Conservation (phyloP, 2,888 invertebrate species). For the Acholoe squamosa region DNA sequence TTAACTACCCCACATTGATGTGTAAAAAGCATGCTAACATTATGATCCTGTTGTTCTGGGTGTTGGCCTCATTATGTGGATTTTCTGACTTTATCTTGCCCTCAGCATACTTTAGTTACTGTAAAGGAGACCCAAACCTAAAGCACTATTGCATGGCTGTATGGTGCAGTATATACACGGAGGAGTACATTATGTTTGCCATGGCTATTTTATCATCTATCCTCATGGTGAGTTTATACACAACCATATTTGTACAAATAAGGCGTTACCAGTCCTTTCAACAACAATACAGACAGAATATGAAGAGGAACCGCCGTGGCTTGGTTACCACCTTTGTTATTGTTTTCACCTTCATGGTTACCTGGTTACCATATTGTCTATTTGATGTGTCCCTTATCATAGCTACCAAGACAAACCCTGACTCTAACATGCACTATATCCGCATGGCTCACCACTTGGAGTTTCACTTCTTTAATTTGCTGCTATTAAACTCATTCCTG, state of each 20-base stretch:
- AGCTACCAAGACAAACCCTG: conserved; percentile 33
- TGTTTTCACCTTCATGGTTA: conserved; percentile 75
- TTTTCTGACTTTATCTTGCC: conserved; percentile 65
- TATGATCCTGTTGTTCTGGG: conserved; percentile 66
- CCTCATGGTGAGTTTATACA: conserved; percentile 64
- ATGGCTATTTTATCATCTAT: conserved; percentile 64
- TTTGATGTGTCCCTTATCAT: conserved; percentile 74
- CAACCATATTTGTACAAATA: conserved; percentile 66
- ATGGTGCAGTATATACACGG: conserved; percentile 59
- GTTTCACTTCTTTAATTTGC: conserved; percentile 64
- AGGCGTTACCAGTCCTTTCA: conserved; percentile 56
- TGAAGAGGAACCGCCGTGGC: conserved; percentile 73
- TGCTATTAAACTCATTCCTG: conserved; percentile 66
- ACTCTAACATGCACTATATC: conserved; percentile 43
- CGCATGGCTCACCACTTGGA: conserved; percentile 34
- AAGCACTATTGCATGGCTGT: conserved; percentile 55
- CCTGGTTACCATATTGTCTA: conserved; percentile 77
- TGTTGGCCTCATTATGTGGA: conserved; percentile 45
- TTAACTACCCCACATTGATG: conserved; percentile 64
- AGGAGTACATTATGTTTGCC: conserved; percentile 66
- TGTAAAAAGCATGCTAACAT: conserved; percentile 44
- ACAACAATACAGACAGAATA: conserved; percentile 28
- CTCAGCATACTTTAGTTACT: conserved; percentile 55
- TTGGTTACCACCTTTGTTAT: conserved; percentile 77
- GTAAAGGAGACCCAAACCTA: conserved; percentile 17